Evolutionary conservation across 2,113 vertebrate genomes (phyloP), one percentile per base, ranked within the genome.

Genomic region (Hoplias malabaricus): DNA sequence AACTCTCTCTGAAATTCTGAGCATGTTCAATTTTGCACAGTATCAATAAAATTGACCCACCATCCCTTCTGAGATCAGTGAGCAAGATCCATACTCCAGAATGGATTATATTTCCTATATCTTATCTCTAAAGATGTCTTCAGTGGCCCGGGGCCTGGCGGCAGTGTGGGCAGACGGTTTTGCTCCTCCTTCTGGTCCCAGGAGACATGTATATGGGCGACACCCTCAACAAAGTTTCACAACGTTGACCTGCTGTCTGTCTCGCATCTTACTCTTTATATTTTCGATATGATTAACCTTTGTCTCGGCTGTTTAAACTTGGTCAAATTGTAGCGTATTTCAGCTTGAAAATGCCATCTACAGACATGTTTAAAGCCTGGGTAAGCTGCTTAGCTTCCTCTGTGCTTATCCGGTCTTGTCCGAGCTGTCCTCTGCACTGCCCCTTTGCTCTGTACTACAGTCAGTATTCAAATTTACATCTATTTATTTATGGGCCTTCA

Each of bases 181-280:
- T 31, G 42, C 72, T 48, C 27, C 19, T 62, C 29, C 61, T 63
- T 50, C 73, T 63, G 40, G 46, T 73, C 16, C 31, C 31, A 13
- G n/a, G 12, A 62, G 27, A 57, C 25, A 27, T 72, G 0, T 14
- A 42, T 13, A 8, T n/a, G 38, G 29, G 31, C 25, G 31, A 23
- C 16, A 16, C 19, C 21, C 23, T 50, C 31, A 46, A 16, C 40
- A 46, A 1, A 19, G 42, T 74, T 74, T 74, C 25, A 61, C 27
- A 21, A 36, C 1, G 9, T 50, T 36, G 4, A 48, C 8, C 42
- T 74, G 29, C 21, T 63, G 13, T 19, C 29, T 19, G 9, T 34
- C 33, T 12, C 69, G 19, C 40, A 31, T 23, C 6, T 11, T 59
- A 31, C 53, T 16, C 59, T 23, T 34, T 62, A n/a, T 33, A n/a